A percentile compares a stretch with the other conserved stretches of the same genome.
Evolutionary conservation across 2,888 invertebrate species (phyloP).

Genomic region (Dendrolimus pini): DNA sequence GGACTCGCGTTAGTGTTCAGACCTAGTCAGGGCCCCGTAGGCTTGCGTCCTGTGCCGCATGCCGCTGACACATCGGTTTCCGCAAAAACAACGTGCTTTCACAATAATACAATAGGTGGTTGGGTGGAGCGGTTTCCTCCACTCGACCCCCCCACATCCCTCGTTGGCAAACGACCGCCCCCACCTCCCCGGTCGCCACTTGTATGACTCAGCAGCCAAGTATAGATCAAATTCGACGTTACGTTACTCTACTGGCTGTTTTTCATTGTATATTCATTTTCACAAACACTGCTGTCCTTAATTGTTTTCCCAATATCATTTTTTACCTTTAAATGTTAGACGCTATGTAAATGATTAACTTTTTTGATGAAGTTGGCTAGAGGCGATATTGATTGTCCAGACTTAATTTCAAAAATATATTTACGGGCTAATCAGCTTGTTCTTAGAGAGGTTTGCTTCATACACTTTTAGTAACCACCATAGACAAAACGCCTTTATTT

Average conservation of each 20-base stretch:
- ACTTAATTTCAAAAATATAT: too few relatives aligned
- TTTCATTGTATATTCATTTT: conserved; percentile 50
- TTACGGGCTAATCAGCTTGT: too few relatives aligned
- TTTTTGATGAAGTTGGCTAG: too few relatives aligned
- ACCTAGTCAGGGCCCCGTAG: conserved; percentile 34
- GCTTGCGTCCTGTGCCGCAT: conserved; percentile 22
- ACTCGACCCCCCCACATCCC: conserved; percentile 18
- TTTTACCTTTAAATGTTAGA: too few relatives aligned
- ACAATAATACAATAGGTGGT: conserved; percentile 66
- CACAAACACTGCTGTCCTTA: conserved; percentile 6
- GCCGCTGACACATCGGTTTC: conserved; percentile 61
- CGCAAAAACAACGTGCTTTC: conserved; percentile 67
- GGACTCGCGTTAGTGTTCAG: conserved; percentile 28
- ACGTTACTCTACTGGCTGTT: conserved; percentile 56
- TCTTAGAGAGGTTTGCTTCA: too few relatives aligned
- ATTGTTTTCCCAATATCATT: too few relatives aligned
- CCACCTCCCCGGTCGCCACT: conserved; percentile 38
- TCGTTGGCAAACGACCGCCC: conserved; percentile 14
- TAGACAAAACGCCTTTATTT: too few relatives aligned
- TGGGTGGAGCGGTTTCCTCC: conserved; percentile 52
- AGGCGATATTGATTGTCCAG: too few relatives aligned
- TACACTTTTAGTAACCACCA: too few relatives aligned
- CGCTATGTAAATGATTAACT: too few relatives aligned
- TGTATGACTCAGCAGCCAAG: conserved; percentile 63
- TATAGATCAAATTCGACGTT: conserved; percentile 66